Percentiles rank a stretch among this genome's conserved stretches.
Conservation (phyloP, 2,888 invertebrate genomes). For the Netelia virgata region DNA sequence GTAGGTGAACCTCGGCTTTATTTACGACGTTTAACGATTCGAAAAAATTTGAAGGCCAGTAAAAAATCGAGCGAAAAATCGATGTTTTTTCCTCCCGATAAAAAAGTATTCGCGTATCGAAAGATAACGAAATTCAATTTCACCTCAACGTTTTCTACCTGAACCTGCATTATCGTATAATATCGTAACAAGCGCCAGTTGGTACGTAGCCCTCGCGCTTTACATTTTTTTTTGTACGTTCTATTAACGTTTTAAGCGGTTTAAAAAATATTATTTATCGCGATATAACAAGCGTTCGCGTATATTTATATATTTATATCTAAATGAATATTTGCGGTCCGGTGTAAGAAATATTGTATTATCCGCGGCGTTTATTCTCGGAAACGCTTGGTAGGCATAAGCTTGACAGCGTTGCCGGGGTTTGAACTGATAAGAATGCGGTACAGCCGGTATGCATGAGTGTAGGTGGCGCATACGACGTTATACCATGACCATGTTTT, state of each 20-base stretch:
- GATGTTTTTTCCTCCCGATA: too few relatives aligned
- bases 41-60: not conserved
- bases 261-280: not conserved
- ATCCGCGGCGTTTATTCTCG: constrained; percentile 51
- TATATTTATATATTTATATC: constrained; percentile 2
- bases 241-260: too few relatives aligned
- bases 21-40: not conserved
- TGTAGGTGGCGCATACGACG: constrained; percentile 39
- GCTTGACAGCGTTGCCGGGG: constrained; percentile 58
- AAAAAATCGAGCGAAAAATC: not conserved
- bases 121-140: too few relatives aligned
- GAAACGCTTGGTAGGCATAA: constrained; percentile 31
- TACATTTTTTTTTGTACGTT: too few relatives aligned
- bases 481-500: constrained; percentile 5
- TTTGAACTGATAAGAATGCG: constrained; percentile 62
- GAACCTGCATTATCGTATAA: too few relatives aligned
- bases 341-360: constrained; percentile 5
- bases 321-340: not conserved
- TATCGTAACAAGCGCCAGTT: too few relatives aligned
- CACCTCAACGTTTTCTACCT: too few relatives aligned
- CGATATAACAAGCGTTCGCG: not conserved
- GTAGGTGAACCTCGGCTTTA: not conserved
- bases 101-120: too few relatives aligned
- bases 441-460: constrained; percentile 20
- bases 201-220: too few relatives aligned